A percentile compares a stretch with the other conserved stretches of the same genome.
phyloP scores from a whole-genome alignment of 2,888 invertebrate species.

The Ennomos fuscantarius region DNA sequence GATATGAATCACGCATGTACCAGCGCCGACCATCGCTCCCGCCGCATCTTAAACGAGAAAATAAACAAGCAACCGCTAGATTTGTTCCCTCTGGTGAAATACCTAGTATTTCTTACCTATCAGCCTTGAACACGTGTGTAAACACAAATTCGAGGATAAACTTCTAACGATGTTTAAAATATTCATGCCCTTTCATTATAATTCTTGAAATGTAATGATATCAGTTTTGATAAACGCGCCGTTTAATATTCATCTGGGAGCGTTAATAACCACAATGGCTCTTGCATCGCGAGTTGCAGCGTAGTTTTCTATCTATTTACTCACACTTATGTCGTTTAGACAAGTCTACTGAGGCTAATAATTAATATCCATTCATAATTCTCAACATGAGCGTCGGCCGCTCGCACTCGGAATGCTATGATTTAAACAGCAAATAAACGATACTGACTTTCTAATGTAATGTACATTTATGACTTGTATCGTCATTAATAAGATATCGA shows the following conservation, averaged over 20 bases:
- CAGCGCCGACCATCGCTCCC: slow-evolving; percentile 47
- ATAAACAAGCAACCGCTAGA: slow-evolving; percentile 52
- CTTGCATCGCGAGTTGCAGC: slow-evolving; percentile 16
- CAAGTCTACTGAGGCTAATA: slow-evolving; percentile 19
- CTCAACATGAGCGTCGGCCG: slow-evolving; percentile 11
- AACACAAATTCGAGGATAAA: slow-evolving; percentile 29
- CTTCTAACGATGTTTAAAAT: slow-evolving; percentile 32
- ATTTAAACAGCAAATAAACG: slow-evolving; percentile 60
- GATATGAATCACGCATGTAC: slow-evolving; percentile 66
- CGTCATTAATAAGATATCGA: slow-evolving; percentile 61
- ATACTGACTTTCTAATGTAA: slow-evolving; percentile 56
- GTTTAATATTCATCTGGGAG: slow-evolving; percentile 22
- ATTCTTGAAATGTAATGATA: slow-evolving; percentile 11
- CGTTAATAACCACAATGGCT: slow-evolving; percentile 16
- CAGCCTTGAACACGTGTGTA: slow-evolving; percentile 29
- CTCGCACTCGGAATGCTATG: slow-evolving; percentile 47
- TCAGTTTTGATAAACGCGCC: slow-evolving; percentile 13
- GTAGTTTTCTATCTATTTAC: slow-evolving; percentile 17
- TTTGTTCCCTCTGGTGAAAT: slow-evolving; percentile 51
- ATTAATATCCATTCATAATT: slow-evolving; percentile 30
- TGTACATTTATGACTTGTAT: slow-evolving; percentile 56
- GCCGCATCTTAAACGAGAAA: slow-evolving; percentile 53
- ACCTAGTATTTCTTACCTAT: slow-evolving; percentile 34
- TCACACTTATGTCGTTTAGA: slow-evolving; percentile 18
- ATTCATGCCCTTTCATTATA: slow-evolving; percentile 34